These are phyloP conservation scores for Furcifer pardalis DNA, from an alignment of 2,797 vertebrate species.

Conservation along the genomic window DNA sequence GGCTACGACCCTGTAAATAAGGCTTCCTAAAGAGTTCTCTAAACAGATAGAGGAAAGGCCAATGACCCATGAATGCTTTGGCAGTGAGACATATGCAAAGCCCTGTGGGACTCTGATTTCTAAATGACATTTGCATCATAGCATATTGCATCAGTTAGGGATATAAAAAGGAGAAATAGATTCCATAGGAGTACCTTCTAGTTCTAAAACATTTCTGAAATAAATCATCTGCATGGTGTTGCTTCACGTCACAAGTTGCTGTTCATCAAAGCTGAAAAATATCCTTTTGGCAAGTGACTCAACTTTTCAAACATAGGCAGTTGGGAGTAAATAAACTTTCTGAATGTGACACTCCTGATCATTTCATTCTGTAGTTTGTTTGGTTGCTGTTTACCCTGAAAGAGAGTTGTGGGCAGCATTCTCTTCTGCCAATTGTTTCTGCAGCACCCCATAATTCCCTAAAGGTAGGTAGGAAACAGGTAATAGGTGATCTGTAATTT, in stretches of 20 bases:
- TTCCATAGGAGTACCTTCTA: neutral
- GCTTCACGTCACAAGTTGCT: neutral
- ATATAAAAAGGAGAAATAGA: neutral
- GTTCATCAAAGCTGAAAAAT: neutral
- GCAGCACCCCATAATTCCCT: no score
- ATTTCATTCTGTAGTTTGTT: no score
- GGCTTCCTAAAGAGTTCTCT: slow-evolving; percentile 34
- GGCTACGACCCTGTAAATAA: no score
- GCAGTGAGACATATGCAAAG: neutral
- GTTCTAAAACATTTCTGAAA: neutral
- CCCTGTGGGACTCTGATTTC: slow-evolving; percentile 25
- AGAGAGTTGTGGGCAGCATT: no score
- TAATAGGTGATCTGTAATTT: no score
- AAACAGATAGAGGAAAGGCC: neutral
- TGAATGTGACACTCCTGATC: neutral
- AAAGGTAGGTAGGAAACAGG: no score
- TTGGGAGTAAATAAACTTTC: neutral
- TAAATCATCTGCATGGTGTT: neutral
- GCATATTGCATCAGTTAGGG: neutral
- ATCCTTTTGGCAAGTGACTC: neutral
- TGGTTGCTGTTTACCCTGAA: no score
- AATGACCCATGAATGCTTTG: neutral
- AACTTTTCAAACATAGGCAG: neutral
- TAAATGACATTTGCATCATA: slow-evolving; percentile 4
- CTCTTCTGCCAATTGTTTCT: no score